Base-by-base conservation (phyloP, 2,888 invertebrate species). In the Lasioglossum lativentre region DNA sequence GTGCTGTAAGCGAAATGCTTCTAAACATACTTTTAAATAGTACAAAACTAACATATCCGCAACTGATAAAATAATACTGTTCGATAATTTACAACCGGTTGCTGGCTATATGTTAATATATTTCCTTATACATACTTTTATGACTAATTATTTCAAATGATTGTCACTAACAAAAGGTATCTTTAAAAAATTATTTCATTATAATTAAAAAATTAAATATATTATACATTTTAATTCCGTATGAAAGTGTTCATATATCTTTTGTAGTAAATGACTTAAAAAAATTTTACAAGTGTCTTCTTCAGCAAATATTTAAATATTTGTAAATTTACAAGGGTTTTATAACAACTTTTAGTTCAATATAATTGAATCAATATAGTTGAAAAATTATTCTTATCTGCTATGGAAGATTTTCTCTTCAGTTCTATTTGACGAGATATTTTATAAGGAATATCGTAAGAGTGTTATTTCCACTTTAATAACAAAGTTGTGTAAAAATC, bases 1-100 rank as follows among this genome's bases (percentile, higher is more conserved):
- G 95, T 90, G 95, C 95, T 73, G 95, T 95, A 91, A 92, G 93
- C 90, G 78, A 79, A 63, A 56, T 23, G 19, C 4, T 23, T n/a
- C 14, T 75, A 38, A 47, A 71, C 38, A 4, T 6, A 10, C 10
- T 34, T 6, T 78, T n/a, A 19, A 47, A 14, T 52, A 38, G 10
- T 66, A 66, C 38, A 38, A 34, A 63, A 23, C 3, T 34, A 66
- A 34, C 23, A 23, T 19, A 66, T 66, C 5, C 23, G 34, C 23
- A 66, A 34, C 23, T 34, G 23, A 6, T 68, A 34, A 23, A 6
- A 68, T 34, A 19, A 38, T 68, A 3, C 19, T 38, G 23, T 38
- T 66, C 19, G 66, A 34, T 19, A 10, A 34, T 8, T 66, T 66
- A 66, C 34, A 30, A 23, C 10, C 23, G 34, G 6, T 66, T 66